These are phyloP conservation scores for Columba janthina DNA, from an alignment of 2,113 vertebrate genomes.

Conservation along the genomic window DNA sequence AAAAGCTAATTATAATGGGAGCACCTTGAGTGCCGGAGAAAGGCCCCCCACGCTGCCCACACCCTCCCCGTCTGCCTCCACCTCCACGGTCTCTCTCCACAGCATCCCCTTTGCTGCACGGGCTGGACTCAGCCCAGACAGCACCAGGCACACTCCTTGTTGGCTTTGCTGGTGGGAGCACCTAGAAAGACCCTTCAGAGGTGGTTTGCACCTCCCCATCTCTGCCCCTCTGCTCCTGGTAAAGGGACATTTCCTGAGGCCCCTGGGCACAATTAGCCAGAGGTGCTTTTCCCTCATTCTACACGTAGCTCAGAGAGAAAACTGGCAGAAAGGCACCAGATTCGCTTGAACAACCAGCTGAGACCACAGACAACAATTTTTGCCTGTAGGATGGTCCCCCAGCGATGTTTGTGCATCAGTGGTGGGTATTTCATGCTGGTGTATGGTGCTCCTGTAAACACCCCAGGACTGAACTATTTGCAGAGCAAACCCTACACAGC, in stretches of 20 bases:
- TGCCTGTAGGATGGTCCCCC: fast-evolving
- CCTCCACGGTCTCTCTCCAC: not conserved
- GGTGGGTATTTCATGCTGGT: not conserved
- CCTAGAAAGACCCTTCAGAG: not conserved
- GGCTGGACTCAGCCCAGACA: not conserved
- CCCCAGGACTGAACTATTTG: not conserved
- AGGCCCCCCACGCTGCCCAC: not conserved
- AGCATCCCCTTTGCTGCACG: not conserved
- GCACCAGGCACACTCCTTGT: fast-evolving
- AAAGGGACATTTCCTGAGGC: not conserved
- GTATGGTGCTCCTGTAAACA: not conserved
- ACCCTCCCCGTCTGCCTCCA: not conserved
- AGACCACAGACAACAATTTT: not conserved
- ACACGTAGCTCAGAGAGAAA: not conserved
- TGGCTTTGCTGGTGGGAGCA: not conserved
- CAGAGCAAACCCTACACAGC: fast-evolving
- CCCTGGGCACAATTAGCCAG: not conserved
- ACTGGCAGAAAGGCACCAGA: not conserved
- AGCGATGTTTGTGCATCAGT: not conserved
- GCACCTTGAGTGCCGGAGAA: not conserved
- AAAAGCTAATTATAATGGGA: not conserved
- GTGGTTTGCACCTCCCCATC: not conserved
- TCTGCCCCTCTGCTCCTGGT: not conserved
- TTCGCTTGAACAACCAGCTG: not conserved
- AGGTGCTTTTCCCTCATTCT: not conserved